phyloP scores from a whole-genome alignment of 2,113 vertebrate species.

The Aldabrachelys gigantea region DNA sequence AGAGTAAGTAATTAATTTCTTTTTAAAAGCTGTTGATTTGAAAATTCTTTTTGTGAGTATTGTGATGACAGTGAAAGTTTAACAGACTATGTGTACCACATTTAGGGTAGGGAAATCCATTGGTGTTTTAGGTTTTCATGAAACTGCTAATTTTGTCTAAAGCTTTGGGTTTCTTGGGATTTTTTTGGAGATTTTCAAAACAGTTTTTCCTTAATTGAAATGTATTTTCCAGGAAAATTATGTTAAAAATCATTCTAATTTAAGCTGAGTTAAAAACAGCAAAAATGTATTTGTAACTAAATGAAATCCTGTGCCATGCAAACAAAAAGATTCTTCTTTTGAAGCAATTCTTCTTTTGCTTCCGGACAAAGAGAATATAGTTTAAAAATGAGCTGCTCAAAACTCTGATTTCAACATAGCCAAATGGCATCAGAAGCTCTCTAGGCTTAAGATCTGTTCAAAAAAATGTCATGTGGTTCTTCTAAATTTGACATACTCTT shows the following conservation, averaged over 20 bases:
- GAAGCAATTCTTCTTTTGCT: neutral
- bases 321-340: neutral
- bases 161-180: neutral
- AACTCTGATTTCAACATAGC: neutral
- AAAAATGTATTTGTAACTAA: neutral
- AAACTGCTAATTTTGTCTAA: neutral
- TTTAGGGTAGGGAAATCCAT: neutral
- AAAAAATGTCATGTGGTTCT: neutral
- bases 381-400: neutral
- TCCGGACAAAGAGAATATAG: neutral
- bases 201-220: neutral
- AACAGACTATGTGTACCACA: neutral
- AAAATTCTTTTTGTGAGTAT: neutral
- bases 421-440: constrained; percentile 16
- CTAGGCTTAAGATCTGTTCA: neutral
- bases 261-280: neutral
- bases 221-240: neutral
- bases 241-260: neutral
- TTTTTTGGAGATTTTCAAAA: neutral
- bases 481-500: neutral
- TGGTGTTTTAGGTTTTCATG: neutral
- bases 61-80: neutral
- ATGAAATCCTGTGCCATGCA: neutral
- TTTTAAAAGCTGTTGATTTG: neutral
- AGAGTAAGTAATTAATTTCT: neutral